phyloP scores from a whole-genome alignment of 2,888 invertebrate genomes.

The Perizoma affinitatum region DNA sequence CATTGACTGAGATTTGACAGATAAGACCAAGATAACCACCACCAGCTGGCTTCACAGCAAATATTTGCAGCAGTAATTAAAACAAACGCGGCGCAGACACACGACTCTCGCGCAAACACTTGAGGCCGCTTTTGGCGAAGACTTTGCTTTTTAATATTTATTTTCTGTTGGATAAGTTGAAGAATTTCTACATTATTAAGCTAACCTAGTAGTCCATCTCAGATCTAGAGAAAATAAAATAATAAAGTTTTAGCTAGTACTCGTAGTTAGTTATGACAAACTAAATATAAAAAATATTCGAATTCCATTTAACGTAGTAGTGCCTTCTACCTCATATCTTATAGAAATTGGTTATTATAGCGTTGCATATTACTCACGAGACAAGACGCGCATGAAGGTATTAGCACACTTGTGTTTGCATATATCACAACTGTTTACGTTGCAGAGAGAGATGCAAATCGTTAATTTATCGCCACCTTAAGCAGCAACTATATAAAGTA shows the following conservation, averaged over 20 bases:
- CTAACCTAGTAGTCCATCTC: not conserved
- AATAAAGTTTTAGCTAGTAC: not conserved
- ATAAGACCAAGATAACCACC: constrained; percentile 76
- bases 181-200: constrained; percentile 9
- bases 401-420: constrained; percentile 68
- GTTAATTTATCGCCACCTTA: constrained; percentile 80
- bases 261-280: not conserved
- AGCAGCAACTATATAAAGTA: constrained; percentile 77
- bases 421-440: constrained; percentile 71
- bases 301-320: no score
- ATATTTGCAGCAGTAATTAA: constrained; percentile 78
- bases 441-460: constrained; percentile 75
- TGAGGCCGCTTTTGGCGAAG: constrained; percentile 58
- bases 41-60: constrained; percentile 72
- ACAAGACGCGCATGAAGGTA: constrained; percentile 56
- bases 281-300: no score
- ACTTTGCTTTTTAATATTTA: constrained; percentile 47
- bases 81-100: constrained; percentile 66
- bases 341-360: constrained; percentile 8
- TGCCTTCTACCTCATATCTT: no score
- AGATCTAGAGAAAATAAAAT: not conserved
- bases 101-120: constrained; percentile 60
- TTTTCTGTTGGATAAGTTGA: constrained; percentile 39
- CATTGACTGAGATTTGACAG: constrained; percentile 83
- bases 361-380: constrained; percentile 34